These are phyloP conservation scores for Melanostigma gelatinosum DNA, from an alignment of 2,113 vertebrate species.

Conservation along the genomic window DNA sequence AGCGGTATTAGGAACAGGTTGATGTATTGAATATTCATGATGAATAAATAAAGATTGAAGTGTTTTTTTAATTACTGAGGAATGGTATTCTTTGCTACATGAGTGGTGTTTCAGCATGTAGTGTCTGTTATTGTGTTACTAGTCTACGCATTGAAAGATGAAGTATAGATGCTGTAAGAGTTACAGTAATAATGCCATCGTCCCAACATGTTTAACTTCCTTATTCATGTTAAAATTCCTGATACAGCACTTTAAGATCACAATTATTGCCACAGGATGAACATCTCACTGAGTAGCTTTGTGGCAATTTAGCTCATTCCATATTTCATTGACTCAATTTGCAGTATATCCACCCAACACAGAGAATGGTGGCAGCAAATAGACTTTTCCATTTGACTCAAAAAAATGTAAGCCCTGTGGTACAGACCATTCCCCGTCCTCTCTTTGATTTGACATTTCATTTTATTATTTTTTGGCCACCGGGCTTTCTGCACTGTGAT, in stretches of 20 bases:
- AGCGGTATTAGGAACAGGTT: background rate
- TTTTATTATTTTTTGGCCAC: slow-evolving; percentile 75
- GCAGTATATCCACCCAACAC: slow-evolving; percentile 42
- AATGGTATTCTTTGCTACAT: background rate
- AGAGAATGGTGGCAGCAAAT: slow-evolving; percentile 66
- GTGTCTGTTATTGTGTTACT: background rate
- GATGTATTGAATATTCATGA: background rate
- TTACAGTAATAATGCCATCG: no score
- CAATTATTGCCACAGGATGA: slow-evolving; percentile 5
- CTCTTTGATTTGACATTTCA: slow-evolving; percentile 79
- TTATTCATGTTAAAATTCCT: background rate
- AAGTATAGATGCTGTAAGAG: background rate
- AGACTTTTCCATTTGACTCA: slow-evolving; percentile 70
- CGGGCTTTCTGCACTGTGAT: slow-evolving; percentile 58
- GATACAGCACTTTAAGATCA: background rate
- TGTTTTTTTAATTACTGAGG: background rate
- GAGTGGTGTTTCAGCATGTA: background rate
- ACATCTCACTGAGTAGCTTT: background rate
- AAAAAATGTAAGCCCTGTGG: slow-evolving; percentile 65
- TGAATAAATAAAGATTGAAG: background rate
- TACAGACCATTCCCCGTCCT: slow-evolving; percentile 70
- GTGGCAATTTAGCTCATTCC: slow-evolving; percentile 33
- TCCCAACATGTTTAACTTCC: background rate
- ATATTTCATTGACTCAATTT: slow-evolving; percentile 65
- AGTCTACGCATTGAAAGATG: background rate